phyloP scores from a whole-genome alignment of 23 tunicate species.

The Diplosoma virens region DNA sequence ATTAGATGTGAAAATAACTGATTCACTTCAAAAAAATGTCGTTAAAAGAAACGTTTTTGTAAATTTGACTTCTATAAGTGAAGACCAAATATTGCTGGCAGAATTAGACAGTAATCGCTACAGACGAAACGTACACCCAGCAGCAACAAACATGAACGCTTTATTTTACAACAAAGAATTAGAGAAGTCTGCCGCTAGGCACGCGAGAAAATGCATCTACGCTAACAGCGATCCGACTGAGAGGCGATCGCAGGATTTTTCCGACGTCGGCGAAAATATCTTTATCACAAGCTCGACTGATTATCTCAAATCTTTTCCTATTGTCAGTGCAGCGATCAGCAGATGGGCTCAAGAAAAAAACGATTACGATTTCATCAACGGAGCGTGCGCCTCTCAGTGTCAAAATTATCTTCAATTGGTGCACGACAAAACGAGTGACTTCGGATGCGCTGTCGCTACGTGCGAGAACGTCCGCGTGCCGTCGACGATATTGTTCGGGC shows the following conservation, averaged over 20 bases:
- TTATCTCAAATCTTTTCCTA: neutral
- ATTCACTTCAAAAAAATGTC: too few relatives aligned
- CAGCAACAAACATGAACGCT: neutral
- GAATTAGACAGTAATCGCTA: too few relatives aligned
- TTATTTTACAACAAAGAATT: neutral
- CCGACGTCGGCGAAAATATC: neutral
- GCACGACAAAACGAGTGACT: neutral
- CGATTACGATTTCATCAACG: neutral
- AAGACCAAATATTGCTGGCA: too few relatives aligned
- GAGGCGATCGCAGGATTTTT: neutral
- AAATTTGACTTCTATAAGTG: too few relatives aligned
- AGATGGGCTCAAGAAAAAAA: neutral
- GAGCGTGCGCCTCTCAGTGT: neutral
- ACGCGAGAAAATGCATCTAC: neutral
- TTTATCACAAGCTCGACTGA: neutral
- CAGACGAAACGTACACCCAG: neutral
- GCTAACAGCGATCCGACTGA: neutral
- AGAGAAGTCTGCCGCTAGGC: neutral
- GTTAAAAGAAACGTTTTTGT: too few relatives aligned
- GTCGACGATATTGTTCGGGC: neutral
- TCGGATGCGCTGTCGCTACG: neutral
- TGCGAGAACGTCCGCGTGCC: neutral
- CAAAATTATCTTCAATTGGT: neutral
- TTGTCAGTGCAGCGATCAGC: neutral
- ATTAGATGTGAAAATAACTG: too few relatives aligned